Base-by-base conservation (phyloP, 2,888 invertebrate species). In the Busseola fusca region DNA sequence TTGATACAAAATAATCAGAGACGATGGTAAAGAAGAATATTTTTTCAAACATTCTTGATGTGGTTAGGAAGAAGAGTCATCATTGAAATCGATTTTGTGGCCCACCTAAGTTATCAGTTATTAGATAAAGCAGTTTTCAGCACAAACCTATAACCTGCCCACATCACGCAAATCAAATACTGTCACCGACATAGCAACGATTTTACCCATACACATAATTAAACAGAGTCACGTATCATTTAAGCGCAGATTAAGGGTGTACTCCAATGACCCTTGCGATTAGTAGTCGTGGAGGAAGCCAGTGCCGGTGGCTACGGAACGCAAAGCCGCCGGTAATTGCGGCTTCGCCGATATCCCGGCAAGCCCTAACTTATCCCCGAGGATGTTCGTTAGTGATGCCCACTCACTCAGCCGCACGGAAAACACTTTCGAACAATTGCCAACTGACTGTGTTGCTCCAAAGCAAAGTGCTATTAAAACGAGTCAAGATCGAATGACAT, bases 261-360 rank as follows among this genome's bases (percentile, higher is more conserved):
- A 87, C 87, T 89, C 86, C 87, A 89, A 90, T 91, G 91, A 88
- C 91, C 90, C 89, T 89, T 87, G 91, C 91, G 91, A 92, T 93
- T 93, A 92, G 90, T 89, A 87, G 88, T 86, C 85, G 82, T 87
- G 86, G 88, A 86, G 86, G 86, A 86, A 85, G 86, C 86, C 86
- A 87, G 86, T 85, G 87, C 86, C 85, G 87, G 86, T 86, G 88
- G 87, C 86, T 89, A 80, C 84, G 88, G 88, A 89, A 91, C 92
- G 92, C 87, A 91, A 93, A 93, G 90, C 93, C 92, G 91, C 84
- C 91, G 84, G 93, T 93, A 93, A 94, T 94, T 93, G 94, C 93
- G 93, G 93, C 92, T 93, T 92, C 92, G 88, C 84, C 90, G 90
- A 90, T 88, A 88, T 87, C 90, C 89, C 87, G 90, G 89, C 91